A percentile compares a stretch with the other conserved stretches of the same genome.
These are phyloP conservation scores for Aurelia aurita complex sp. Pacific DNA, from an alignment of 30 jellyfish, hydroid and myxozoan species.

Conservation along the genomic window DNA sequence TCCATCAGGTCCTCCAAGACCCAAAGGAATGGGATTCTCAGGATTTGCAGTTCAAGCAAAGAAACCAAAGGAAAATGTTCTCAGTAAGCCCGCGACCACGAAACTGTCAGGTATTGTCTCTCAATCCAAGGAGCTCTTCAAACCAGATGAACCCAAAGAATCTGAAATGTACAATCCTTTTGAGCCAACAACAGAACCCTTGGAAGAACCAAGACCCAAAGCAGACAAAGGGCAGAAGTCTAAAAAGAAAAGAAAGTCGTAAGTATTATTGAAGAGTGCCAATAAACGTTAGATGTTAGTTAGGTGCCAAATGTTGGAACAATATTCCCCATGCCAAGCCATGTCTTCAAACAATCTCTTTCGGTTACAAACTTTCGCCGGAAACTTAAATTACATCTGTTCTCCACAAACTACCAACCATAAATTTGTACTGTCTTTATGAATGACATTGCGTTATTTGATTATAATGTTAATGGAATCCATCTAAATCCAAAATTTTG, in stretches of 20 bases:
- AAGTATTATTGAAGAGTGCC: background rate
- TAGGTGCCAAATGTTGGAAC: no score
- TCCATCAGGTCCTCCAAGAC: conserved; percentile 53
- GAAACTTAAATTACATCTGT: no score
- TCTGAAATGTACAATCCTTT: conserved; percentile 80
- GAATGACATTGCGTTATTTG: no score
- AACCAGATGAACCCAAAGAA: conserved; percentile 56
- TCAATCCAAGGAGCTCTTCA: conserved; percentile 16
- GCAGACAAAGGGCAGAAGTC: conserved; percentile 17
- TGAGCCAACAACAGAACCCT: conserved; percentile 76
- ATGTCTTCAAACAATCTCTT: no score
- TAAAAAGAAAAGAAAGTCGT: conserved; percentile 81
- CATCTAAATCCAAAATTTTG: no score
- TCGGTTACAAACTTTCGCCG: no score
- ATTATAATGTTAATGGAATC: no score
- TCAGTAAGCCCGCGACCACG: conserved; percentile 11
- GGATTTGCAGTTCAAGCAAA: conserved; percentile 73
- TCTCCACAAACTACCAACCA: no score
- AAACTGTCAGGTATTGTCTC: background rate
- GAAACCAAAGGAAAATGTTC: conserved; percentile 38
- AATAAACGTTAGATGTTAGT: background rate
- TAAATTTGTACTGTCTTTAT: no score
- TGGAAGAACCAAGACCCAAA: conserved; percentile 27
- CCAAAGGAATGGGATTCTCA: conserved; percentile 75
- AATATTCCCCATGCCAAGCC: no score